Conservation (phyloP, 2,888 invertebrate species). For the Agriotes lineatus region DNA sequence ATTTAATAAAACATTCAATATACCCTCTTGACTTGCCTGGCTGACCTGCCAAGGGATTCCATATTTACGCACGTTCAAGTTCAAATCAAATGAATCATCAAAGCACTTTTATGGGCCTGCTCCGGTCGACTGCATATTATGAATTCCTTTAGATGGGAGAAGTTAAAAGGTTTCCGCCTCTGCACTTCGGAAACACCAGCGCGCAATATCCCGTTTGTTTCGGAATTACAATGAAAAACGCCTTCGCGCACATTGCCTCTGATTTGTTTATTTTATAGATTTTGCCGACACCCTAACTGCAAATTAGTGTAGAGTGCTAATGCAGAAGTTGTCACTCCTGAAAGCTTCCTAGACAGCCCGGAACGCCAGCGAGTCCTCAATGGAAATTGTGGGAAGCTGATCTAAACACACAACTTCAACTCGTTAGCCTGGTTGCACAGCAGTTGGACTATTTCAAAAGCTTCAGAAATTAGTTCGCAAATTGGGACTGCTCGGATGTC, state of each 20-base stretch:
- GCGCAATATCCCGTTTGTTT: not conserved
- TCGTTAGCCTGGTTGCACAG: conserved; percentile 20
- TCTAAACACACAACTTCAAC: conserved; percentile 23
- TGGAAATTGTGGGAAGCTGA: conserved; percentile 23
- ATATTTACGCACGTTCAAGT: conserved; percentile 17
- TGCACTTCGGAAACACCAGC: not conserved
- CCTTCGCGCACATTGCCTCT: not conserved
- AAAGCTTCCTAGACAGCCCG: conserved; percentile 19
- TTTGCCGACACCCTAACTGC: not conserved
- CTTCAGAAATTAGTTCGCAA: conserved; percentile 21
- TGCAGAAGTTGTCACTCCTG: conserved; percentile 9
- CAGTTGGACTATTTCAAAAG: conserved; percentile 21
- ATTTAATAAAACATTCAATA: not conserved
- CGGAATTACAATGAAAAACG: not conserved
- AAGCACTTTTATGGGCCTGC: conserved; percentile 24
- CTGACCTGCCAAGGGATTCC: not conserved
- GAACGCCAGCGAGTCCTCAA: conserved; percentile 7
- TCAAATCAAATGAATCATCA: conserved; percentile 30
- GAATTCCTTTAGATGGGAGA: conserved; percentile 16
- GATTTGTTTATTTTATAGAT: not conserved
- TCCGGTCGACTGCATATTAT: conserved; percentile 15
- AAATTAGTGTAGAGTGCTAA: not conserved
- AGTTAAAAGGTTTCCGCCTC: conserved; percentile 19
- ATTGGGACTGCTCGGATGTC: conserved; percentile 11
- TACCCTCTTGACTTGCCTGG: not conserved